A percentile compares a stretch with the other conserved stretches of the same genome.
These are phyloP conservation scores for Syrphus vitripennis DNA, from an alignment of 2,888 invertebrate genomes.

Conservation along the genomic window DNA sequence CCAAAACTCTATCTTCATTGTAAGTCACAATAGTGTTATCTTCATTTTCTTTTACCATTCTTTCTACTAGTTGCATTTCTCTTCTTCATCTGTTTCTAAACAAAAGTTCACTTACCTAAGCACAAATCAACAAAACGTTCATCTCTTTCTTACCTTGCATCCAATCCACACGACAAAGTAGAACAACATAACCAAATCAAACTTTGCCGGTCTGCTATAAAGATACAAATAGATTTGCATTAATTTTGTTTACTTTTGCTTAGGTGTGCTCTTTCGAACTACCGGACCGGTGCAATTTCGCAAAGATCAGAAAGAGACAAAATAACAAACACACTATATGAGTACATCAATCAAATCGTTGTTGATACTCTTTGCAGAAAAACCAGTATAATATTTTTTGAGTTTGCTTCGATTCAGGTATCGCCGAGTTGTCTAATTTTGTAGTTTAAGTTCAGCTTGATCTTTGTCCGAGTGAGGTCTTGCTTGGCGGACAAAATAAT, in stretches of 20 bases:
- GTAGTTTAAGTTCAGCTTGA: slow-evolving; percentile 49
- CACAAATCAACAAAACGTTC: neutral
- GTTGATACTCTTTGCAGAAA: slow-evolving; percentile 46
- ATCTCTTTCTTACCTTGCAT: neutral
- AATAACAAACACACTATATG: neutral
- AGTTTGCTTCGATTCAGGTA: slow-evolving; percentile 34
- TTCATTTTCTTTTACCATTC: neutral
- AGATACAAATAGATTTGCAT: slow-evolving; percentile 11
- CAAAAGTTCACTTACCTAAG: slow-evolving; percentile 48
- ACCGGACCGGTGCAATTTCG: neutral
- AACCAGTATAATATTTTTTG: slow-evolving; percentile 54
- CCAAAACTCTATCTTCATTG: neutral
- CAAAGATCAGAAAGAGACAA: slow-evolving; percentile 42
- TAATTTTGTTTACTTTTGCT: neutral
- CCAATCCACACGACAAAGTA: neutral
- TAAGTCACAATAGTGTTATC: neutral
- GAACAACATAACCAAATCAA: neutral
- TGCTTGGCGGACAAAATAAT: neutral
- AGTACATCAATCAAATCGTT: slow-evolving; percentile 9
- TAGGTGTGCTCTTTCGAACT: neutral
- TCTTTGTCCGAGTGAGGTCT: slow-evolving; percentile 46
- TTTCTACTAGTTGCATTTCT: neutral
- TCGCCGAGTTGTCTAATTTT: slow-evolving; percentile 16
- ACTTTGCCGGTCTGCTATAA: slow-evolving; percentile 33
- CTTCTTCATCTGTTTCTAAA: slow-evolving; percentile 44